A percentile compares a stretch with the other conserved stretches of the same genome.
phyloP scores from a whole-genome alignment of 2,888 invertebrate species.

The Cistogaster globosa region DNA sequence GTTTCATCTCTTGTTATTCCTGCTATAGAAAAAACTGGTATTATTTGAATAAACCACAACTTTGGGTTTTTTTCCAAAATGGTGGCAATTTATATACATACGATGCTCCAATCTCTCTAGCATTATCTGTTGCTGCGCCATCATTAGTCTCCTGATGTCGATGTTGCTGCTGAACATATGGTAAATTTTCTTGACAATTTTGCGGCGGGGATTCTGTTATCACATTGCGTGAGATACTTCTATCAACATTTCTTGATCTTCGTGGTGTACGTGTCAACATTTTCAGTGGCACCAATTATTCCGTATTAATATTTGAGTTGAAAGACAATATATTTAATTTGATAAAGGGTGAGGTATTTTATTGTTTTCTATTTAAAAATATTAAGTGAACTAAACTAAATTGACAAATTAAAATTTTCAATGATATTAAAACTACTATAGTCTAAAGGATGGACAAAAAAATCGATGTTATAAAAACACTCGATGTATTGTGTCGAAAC shows the following conservation, averaged over 20 bases:
- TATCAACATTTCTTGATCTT: no score
- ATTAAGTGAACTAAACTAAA: no score
- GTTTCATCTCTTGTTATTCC: slow-evolving; percentile 26
- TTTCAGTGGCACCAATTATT: slow-evolving; percentile 4
- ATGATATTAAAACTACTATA: no score
- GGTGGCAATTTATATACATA: slow-evolving; percentile 18
- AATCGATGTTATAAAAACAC: no score
- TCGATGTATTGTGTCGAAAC: no score
- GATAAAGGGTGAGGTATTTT: no score
- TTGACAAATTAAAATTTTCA: no score
- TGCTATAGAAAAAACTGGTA: slow-evolving; percentile 18
- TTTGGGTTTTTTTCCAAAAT: slow-evolving; percentile 22
- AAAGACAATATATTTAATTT: no score
- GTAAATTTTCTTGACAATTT: not conserved
- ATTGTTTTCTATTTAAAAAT: no score
- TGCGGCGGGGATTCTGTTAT: not conserved
- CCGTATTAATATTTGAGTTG: not conserved
- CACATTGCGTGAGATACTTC: not conserved
- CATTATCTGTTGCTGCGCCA: not conserved
- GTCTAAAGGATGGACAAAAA: no score
- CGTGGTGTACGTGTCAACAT: not conserved
- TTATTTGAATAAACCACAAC: slow-evolving; percentile 3
- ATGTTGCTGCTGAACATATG: not conserved
- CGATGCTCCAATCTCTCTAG: slow-evolving; percentile 15
- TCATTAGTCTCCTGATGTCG: not conserved